Percentiles rank a stretch among this genome's conserved stretches.
These are phyloP conservation scores for Acanthosepion lycidas DNA, from an alignment of 2,888 invertebrate genomes.

Conservation along the genomic window DNA sequence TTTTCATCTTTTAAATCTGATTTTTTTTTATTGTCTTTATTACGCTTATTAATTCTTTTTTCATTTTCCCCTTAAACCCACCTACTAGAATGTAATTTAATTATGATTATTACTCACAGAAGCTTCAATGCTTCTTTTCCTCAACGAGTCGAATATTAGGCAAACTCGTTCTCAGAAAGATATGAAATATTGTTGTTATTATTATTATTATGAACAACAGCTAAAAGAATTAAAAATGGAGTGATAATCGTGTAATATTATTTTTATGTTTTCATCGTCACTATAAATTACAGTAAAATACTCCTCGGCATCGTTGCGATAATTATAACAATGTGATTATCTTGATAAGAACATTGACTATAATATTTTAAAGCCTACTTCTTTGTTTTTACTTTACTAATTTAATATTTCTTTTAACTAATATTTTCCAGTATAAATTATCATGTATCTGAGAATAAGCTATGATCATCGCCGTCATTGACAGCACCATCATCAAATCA, in stretches of 20 bases:
- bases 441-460: no score
- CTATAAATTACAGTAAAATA: not conserved
- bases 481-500: not conserved
- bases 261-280: not conserved
- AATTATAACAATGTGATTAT: not conserved
- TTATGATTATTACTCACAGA: constrained; percentile 20
- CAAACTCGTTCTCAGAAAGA: not conserved
- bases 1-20: not conserved
- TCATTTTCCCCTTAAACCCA: not conserved
- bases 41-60: not conserved
- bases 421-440: no score
- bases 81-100: constrained; percentile 17
- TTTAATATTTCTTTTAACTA: no score
- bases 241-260: not conserved
- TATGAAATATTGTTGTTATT: not conserved
- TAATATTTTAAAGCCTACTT: not conserved
- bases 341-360: not conserved
- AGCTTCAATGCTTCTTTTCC: not conserved
- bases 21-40: not conserved
- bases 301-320: not conserved
- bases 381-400: no score
- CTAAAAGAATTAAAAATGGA: not conserved
- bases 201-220: not conserved
- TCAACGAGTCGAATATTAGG: not conserved
- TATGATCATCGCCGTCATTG: not conserved